Base-by-base conservation (phyloP, 1,140 invertebrate genomes). In the Dreissena rostriformis region DNA sequence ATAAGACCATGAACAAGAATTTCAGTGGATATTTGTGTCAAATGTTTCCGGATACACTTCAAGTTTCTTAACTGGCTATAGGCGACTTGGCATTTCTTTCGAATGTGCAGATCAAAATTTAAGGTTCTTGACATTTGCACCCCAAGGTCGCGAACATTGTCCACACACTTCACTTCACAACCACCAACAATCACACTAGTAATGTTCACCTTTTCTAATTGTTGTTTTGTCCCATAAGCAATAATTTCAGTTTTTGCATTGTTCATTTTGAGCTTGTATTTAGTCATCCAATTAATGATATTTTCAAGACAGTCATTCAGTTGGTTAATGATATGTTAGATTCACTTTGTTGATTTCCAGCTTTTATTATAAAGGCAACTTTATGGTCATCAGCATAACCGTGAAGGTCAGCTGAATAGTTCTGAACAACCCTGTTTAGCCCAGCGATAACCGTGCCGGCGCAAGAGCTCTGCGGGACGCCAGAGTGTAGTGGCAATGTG, bases 341-440 rank as follows among this genome's bases (percentile, higher is more conserved):
- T n/a, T 77, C 57, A 65, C 39, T 22, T 19, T 77, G 74, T 29
- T 24, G 15, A 77, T 77, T 77, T 65, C 74, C 55, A 14, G 55
- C 74, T 77, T 77, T 19, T 28, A 65, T 51, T 57, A 26, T 63
- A n/a, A 77, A 65, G 22, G 55, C 57, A 29, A 77, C 22, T 66
- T 77, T 77, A 51, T 77, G 74, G 61, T 77, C 74, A 39, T 77
- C 74, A 63, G 74, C 57, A 24, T 77, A 77, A 19, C 74, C 55
- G 65, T 77, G 39, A 15, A 77, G 55, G 26, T 77, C 74, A 29
- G 74, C 26, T 77, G 74, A 61, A 39, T 65, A 63, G 5, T 77
- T 77, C 5, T 77, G 52, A n/a, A 77, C 39, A 15, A 77, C 74
- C 22, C 57, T 55, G 39, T 77, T 77, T 29, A 77, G 57, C 39